Percentiles rank a stretch among this genome's conserved stretches.
phyloP scores from a whole-genome alignment of 1,140 invertebrate genomes.

The Oppia nitens region DNA sequence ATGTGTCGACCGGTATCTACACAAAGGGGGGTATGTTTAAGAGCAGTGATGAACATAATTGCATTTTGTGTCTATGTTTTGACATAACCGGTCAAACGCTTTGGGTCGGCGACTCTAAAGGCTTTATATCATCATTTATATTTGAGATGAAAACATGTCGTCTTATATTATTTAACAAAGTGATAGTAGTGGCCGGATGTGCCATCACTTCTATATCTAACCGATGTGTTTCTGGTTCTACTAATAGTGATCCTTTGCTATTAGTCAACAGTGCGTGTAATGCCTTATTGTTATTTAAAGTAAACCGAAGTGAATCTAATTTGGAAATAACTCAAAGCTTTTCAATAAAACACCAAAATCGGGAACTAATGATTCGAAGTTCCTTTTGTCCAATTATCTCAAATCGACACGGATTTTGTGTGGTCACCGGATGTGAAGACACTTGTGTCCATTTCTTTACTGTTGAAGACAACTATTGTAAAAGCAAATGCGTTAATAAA shows the following conservation, averaged over 20 bases:
- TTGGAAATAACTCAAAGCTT: conserved; percentile 41
- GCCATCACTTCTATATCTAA: conserved; percentile 24
- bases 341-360: conserved; percentile 40
- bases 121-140: conserved; percentile 29
- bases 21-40: conserved; percentile 25
- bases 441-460: conserved; percentile 68
- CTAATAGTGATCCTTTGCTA: conserved; percentile 46
- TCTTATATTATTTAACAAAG: conserved; percentile 7
- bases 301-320: conserved; percentile 29
- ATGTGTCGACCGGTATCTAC: conserved; percentile 71
- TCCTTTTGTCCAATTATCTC: conserved; percentile 67
- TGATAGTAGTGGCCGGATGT: conserved; percentile 8
- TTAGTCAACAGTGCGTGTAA: conserved; percentile 60
- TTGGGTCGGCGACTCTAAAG: conserved; percentile 32
- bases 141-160: conserved; percentile 23
- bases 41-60: not conserved
- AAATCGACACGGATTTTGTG: conserved; percentile 55
- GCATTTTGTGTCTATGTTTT: conserved; percentile 22
- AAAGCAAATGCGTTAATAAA: conserved; percentile 45
- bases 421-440: conserved; percentile 70
- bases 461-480: conserved; percentile 37
- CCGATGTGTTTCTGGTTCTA: not conserved
- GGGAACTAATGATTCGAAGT: conserved; percentile 23
- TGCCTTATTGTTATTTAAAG: conserved; percentile 43
- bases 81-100: conserved; percentile 28